Percentiles rank a stretch among this genome's conserved stretches.
Evolutionary conservation across 1,140 invertebrate genomes (phyloP).

Genomic region (Chionoecetes opilio): DNA sequence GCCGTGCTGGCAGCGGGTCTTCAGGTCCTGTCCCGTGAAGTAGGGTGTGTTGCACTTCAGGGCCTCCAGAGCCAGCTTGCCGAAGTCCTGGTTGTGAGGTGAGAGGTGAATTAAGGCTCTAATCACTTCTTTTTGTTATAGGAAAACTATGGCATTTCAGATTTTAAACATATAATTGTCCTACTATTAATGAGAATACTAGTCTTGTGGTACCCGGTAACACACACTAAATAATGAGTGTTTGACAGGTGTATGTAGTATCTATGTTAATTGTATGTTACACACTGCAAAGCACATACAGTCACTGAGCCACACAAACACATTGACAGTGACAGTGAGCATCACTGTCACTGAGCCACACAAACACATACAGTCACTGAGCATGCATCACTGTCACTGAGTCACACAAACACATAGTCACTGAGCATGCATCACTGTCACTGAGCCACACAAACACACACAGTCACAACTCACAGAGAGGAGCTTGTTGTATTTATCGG

Average conservation of each 20-base stretch:
- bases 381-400: neutral
- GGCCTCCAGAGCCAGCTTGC: conserved; percentile 79
- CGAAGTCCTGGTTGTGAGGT: conserved; percentile 80
- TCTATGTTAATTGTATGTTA: neutral
- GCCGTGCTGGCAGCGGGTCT: conserved; percentile 79
- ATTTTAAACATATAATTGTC: too few species aligned
- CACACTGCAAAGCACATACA: too few species aligned
- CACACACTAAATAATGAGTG: too few species aligned
- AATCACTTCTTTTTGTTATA: too few species aligned
- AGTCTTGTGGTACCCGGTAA: too few species aligned
- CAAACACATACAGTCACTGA: conserved; percentile 35
- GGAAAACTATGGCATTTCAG: too few species aligned
- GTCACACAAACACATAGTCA: neutral
- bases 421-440: neutral
- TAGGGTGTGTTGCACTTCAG: conserved; percentile 76
- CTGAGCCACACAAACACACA: neutral
- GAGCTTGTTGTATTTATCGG: conserved; percentile 81
- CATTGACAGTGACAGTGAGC: too few species aligned
- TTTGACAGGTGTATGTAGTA: too few species aligned
- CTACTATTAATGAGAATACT: too few species aligned
- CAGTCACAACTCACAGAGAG: conserved; percentile 68
- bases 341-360: neutral
- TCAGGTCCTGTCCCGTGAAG: conserved; percentile 79
- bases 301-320: too few species aligned
- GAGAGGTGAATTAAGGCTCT: too few species aligned